Evolutionary conservation across 2,113 vertebrate species (phyloP), one percentile per base, ranked within the genome.

Genomic region (Hyperopisus bebe): DNA sequence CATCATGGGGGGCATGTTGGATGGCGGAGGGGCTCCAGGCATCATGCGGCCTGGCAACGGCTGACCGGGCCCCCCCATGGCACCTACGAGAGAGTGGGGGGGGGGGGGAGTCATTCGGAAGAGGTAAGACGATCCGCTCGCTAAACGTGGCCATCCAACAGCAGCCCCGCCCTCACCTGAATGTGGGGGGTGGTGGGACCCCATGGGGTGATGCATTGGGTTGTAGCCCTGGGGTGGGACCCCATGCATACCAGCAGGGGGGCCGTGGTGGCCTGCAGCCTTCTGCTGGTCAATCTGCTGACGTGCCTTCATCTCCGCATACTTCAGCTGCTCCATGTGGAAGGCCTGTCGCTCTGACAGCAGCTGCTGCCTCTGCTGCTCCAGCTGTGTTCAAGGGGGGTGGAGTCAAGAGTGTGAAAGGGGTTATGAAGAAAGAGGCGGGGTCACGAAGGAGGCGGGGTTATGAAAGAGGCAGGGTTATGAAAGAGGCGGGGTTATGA

Each of bases 261-360:
- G 93, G 90, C 0, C 95, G 42, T 87, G 96, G 90, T 27, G 94
- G 88, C 88, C 90, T 3, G 70, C 88, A 17, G 96, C 17, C 82
- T 95, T 96, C 90, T 90, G 97, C 93, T 99, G 98, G 92, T 99
- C 98, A 96, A 99, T 97, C 94, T 99, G 98, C 94, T 99, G 98
- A 0, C 98, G 95, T 3, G 98, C 98, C 91, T 99, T 96, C 48
- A 99, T 91, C 90, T 99, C 98, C 0, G 98, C 98, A 0, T 99
- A 99, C n/a, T 98, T 99, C 27, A 99, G 96, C 95, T 99, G 98
- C 92, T 99, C 98, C 98, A 99, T 99, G 97, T 99, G 98, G 93
- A 99, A 99, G 2, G 98, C 98, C 94, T 99, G 98, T 0, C 98
- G 96, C 89, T 99, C 98, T 0, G 98, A 98, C 90, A 99, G 96